phyloP scores from a whole-genome alignment of 2,888 invertebrate genomes.

The Drosophila macrospina region DNA sequence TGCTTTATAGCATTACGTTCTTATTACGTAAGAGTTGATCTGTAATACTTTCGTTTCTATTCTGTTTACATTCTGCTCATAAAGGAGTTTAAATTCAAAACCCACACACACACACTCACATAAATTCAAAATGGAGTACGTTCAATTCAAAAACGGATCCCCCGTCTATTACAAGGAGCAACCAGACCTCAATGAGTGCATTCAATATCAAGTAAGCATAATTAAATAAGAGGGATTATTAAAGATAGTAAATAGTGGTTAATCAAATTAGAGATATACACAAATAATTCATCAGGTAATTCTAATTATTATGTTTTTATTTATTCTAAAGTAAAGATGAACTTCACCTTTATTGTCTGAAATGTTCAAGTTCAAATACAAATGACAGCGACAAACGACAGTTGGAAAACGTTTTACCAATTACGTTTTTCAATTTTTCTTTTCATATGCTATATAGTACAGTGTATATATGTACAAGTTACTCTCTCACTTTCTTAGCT shows the following conservation, averaged over 20 bases:
- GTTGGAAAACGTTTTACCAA: slow-evolving; percentile 36
- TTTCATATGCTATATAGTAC: slow-evolving; percentile 19
- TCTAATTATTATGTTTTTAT: background rate
- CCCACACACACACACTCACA: slow-evolving; percentile 58
- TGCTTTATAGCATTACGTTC: slow-evolving; percentile 17
- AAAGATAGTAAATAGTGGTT: background rate
- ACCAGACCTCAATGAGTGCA: slow-evolving; percentile 85
- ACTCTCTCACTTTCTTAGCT: slow-evolving; percentile 4
- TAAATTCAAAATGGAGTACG: slow-evolving; percentile 84
- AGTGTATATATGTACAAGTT: slow-evolving; percentile 25
- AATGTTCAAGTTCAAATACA: slow-evolving; percentile 74
- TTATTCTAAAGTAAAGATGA: background rate
- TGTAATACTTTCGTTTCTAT: slow-evolving; percentile 57
- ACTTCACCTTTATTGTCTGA: slow-evolving; percentile 60
- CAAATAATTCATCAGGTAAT: background rate
- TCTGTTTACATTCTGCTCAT: slow-evolving; percentile 54
- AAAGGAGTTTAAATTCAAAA: slow-evolving; percentile 78
- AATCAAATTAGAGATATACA: background rate
- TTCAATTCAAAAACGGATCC: slow-evolving; percentile 85
- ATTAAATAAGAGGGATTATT: background rate
- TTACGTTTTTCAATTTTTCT: slow-evolving; percentile 32
- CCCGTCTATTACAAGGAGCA: slow-evolving; percentile 85
- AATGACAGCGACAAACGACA: slow-evolving; percentile 39
- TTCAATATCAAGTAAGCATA: slow-evolving; percentile 85
- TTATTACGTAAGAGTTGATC: slow-evolving; percentile 63